Evolutionary conservation across 2,888 invertebrate species (phyloP), one percentile per base, ranked within the genome.

Genomic region (Drosophila atroscutellata): DNA sequence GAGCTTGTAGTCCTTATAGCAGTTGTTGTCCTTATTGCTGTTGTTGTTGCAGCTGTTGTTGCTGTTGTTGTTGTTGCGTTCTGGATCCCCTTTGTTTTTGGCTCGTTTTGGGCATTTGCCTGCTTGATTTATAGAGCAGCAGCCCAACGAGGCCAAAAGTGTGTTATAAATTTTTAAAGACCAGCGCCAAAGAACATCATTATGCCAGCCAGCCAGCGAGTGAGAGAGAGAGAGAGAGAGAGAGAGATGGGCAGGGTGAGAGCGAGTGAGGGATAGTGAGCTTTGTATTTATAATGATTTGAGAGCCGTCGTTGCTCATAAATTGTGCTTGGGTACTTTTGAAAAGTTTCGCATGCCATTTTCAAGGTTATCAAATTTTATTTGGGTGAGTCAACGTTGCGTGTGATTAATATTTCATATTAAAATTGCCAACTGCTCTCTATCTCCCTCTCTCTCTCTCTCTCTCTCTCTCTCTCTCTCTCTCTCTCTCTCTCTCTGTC

Each of bases 351-450:
- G 50, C 36, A 32, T 26, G 36, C 52, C 59, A 59, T 63, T 89
- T 77, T 85, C 83, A 86, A 86, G 80, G 84, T 79, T 89, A 74
- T 51, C 76, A 82, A 86, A 55, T 54, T 82, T 83, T 81, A 72
- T 81, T 60, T 79, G 62, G 68, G 60, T 64, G 62, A 80, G 76
- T 63, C 91, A 83, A 74, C 79, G 73, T 78, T 84, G 90, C 90
- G 84, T 90, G 88, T 90, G 91, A 91, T 90, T 91, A 86, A 90
- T 90, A 88, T 90, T 91, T 86, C 83, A 90, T 91, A 89, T 83
- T 89, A 75, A 86, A 84, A 84, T 89, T 79, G 82, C 50, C 79
- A 72, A 87, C 61, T 54, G 68, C 63, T 45, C 26, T n/a, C n/a
- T n/a, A n/a, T n/a, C n/a, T n/a, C n/a, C n/a, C 20, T 7, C 20